Conservation (phyloP, 2,113 vertebrate species). For the Cyprinus carpio region DNA sequence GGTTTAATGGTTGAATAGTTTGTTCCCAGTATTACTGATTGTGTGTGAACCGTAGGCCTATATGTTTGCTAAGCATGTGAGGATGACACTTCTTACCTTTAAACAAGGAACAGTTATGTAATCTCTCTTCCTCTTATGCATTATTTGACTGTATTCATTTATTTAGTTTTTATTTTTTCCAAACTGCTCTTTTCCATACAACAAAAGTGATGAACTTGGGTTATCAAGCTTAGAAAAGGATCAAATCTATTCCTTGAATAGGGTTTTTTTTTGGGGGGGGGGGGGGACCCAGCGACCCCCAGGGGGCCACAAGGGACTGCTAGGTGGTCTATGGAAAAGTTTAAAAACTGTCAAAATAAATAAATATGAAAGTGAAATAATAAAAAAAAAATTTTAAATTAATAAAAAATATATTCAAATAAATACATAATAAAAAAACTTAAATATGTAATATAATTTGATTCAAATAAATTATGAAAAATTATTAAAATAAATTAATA, state of each 20-base stretch:
- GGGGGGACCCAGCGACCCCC: too few species aligned
- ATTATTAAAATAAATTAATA: not conserved
- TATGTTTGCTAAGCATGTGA: not conserved
- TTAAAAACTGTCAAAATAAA: not conserved
- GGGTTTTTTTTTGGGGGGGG: too few species aligned
- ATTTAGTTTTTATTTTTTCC: too few species aligned
- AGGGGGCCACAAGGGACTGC: not conserved
- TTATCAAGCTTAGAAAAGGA: not conserved
- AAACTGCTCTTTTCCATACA: not conserved
- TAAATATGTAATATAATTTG: not conserved
- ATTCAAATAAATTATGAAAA: not conserved
- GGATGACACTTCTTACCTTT: not conserved
- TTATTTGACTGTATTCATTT: too few species aligned
- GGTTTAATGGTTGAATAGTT: not conserved
- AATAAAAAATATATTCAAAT: not conserved
- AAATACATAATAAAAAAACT: not conserved
- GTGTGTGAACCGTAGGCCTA: not conserved
- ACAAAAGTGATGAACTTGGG: not conserved
- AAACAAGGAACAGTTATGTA: not conserved
- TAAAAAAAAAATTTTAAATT: not conserved
- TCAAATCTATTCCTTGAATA: not conserved
- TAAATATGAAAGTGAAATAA: not conserved
- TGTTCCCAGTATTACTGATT: not conserved
- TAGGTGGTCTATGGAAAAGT: not conserved
- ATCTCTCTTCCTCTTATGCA: too few species aligned